A percentile compares a stretch with the other conserved stretches of the same genome.
Evolutionary conservation across 2,797 vertebrate genomes (phyloP).

Genomic region (Psittacula echo): DNA sequence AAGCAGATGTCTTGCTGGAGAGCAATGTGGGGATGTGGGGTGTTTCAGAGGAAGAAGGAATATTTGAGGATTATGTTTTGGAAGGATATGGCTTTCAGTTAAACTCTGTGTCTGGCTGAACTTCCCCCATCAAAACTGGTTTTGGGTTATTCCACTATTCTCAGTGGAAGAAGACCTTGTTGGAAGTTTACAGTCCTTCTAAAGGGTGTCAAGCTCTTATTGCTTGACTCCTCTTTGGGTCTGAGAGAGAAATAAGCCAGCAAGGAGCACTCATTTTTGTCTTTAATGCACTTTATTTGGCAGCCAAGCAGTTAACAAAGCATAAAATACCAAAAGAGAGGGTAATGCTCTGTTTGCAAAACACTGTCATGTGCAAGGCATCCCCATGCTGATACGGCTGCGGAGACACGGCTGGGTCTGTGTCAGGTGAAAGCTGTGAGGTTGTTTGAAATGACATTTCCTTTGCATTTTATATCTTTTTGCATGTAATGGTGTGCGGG

Average conservation of each 20-base stretch:
- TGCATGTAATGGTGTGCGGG: not conserved
- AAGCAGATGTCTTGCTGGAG: not conserved
- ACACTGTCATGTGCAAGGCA: not conserved
- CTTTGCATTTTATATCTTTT: not conserved
- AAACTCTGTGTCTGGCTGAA: not conserved
- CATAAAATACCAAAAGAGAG: not conserved
- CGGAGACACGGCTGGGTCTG: not conserved
- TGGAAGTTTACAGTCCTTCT: not conserved
- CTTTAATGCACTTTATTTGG: not conserved
- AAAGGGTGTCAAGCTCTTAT: not conserved
- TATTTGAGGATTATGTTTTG: not conserved
- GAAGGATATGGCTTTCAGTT: not conserved
- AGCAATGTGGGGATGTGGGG: fast-evolving
- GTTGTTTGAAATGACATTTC: not conserved
- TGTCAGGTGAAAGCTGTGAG: not conserved
- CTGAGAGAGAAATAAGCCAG: not conserved
- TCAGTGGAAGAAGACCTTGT: not conserved
- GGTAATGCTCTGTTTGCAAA: not conserved
- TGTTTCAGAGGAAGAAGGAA: not conserved
- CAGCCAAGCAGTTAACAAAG: not conserved
- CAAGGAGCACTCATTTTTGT: not conserved
- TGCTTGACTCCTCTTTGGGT: not conserved
- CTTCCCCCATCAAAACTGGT: not conserved
- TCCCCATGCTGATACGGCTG: not conserved
- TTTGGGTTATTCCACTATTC: not conserved